Evolutionary conservation across 2,113 vertebrate genomes (phyloP).

Genomic region (Trochalopteron elliotii): DNA sequence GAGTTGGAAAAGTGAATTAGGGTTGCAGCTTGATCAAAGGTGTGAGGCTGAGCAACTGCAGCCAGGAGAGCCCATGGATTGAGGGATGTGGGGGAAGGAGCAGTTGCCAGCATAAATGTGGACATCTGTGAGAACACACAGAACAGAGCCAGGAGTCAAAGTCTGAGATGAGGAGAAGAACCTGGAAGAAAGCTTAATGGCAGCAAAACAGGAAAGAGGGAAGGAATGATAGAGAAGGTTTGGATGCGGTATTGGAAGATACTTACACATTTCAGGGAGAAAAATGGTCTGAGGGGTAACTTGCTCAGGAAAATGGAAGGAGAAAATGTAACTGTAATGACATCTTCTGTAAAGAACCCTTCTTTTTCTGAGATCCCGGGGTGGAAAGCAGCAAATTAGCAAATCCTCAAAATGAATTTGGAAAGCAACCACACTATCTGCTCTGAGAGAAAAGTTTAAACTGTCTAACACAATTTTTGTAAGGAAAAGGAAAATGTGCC

Average conservation of each 20-base stretch:
- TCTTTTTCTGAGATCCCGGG: not conserved
- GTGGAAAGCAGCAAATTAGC: not conserved
- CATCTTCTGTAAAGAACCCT: not conserved
- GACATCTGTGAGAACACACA: not conserved
- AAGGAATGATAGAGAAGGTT: not conserved
- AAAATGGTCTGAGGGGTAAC: not conserved
- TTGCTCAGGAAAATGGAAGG: not conserved
- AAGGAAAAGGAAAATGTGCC: conserved; percentile 22
- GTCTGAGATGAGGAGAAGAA: not conserved
- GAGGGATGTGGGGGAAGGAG: not conserved
- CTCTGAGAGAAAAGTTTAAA: conserved; percentile 37
- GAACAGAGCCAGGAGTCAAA: not conserved
- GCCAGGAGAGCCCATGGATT: not conserved
- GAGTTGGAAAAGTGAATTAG: not conserved
- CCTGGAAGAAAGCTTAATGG: not conserved
- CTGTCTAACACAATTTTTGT: not conserved
- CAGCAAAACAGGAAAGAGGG: not conserved
- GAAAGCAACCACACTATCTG: not conserved
- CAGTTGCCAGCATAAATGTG: not conserved
- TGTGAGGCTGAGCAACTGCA: not conserved
- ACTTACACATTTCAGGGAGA: not conserved
- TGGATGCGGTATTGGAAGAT: not conserved
- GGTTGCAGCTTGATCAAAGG: not conserved
- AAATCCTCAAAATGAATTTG: conserved; percentile 8
- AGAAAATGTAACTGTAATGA: not conserved